Conservation (phyloP, 2,797 vertebrate genomes). For the Pogoniulus pusillus region DNA sequence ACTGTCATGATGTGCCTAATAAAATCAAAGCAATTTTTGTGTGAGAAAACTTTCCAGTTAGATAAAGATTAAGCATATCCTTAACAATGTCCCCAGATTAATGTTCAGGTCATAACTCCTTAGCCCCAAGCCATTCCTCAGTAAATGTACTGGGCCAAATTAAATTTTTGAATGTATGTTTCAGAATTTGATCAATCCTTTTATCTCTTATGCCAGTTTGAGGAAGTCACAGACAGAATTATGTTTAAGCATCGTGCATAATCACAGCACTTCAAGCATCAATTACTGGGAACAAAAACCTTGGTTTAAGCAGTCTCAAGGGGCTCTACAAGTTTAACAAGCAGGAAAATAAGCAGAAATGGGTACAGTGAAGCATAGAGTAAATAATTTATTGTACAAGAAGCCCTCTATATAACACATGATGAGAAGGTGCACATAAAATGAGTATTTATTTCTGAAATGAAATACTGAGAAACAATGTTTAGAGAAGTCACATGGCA, state of each 20-base stretch:
- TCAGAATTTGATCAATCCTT: background rate
- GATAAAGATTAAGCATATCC: background rate
- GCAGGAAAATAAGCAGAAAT: background rate
- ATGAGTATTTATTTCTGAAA: background rate
- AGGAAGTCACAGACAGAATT: background rate
- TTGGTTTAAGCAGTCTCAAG: background rate
- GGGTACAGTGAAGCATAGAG: background rate
- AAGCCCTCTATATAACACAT: background rate
- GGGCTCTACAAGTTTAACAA: background rate
- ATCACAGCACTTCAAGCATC: background rate
- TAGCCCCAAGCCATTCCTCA: background rate
- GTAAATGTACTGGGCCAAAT: background rate
- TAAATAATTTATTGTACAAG: background rate
- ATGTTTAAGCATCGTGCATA: background rate
- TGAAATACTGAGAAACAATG: background rate
- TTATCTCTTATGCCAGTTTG: background rate
- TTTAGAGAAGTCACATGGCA: background rate
- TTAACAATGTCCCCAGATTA: background rate
- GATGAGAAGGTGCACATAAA: background rate
- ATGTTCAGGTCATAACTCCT: background rate
- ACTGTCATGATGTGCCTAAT: background rate
- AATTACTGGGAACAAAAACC: background rate
- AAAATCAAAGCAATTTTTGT: background rate
- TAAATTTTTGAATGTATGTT: background rate
- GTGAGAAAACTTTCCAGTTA: background rate